Conservation (phyloP, 2,888 invertebrate species). For the Callyntrura guangdongensis region DNA sequence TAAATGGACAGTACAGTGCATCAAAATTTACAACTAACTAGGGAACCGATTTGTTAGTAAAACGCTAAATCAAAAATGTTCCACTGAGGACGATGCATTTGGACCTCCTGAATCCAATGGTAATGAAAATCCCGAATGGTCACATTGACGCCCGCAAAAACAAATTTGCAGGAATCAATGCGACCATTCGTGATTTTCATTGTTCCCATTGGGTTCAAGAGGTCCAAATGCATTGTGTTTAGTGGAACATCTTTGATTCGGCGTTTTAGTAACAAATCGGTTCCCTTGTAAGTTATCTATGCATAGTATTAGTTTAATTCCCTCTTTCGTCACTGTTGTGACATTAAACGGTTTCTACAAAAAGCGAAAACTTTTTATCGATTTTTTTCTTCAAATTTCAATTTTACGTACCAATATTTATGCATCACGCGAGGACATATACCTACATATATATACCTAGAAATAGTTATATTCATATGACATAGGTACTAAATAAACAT, state of each 20-base stretch:
- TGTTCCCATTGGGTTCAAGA: no score
- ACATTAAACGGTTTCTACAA: conserved; percentile 27
- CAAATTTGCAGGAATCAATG: no score
- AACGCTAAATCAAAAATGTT: no score
- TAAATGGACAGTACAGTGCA: conserved; percentile 3
- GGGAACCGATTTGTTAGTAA: no score
- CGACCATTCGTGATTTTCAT: no score
- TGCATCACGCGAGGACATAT: conserved; percentile 36
- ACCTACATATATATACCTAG: background rate
- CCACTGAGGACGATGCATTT: no score
- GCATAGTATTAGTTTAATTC: conserved; percentile 8
- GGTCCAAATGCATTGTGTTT: no score
- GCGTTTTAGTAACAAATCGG: no score
- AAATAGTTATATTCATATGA: background rate
- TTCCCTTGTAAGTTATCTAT: conserved; percentile 12
- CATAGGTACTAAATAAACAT: conserved; percentile 2
- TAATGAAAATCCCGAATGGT: no score
- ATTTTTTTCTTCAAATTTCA: conserved; percentile 44
- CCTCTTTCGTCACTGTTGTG: conserved; percentile 30
- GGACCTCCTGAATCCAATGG: no score
- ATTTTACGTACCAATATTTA: conserved; percentile 22
- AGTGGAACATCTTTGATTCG: no score
- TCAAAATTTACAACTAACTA: conserved; percentile 24
- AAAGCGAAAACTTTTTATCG: conserved; percentile 23
- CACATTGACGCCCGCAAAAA: no score